phyloP scores from a whole-genome alignment of 2,888 invertebrate species.

The Sarcophaga caerulescens region DNA sequence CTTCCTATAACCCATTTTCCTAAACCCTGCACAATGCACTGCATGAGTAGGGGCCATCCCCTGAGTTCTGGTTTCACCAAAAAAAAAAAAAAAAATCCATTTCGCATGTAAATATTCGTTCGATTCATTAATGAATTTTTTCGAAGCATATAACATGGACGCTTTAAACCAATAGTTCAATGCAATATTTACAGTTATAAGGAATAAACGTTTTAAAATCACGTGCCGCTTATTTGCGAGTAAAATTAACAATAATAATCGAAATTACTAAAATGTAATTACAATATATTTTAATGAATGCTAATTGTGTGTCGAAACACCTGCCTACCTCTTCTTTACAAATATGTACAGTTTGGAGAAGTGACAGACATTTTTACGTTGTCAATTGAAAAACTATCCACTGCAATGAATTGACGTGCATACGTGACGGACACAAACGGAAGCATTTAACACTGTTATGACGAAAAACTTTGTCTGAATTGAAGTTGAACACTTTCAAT shows the following conservation, averaged over 20 bases:
- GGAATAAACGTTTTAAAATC: neutral
- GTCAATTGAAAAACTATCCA: neutral
- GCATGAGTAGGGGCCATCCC: too few species aligned
- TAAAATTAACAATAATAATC: neutral
- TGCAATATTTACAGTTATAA: too few species aligned
- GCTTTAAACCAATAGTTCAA: too few species aligned
- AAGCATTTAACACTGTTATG: slow-evolving; percentile 52
- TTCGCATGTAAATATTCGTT: too few species aligned
- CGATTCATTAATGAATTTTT: too few species aligned
- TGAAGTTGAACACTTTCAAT: neutral
- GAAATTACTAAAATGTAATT: neutral
- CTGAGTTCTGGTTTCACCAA: too few species aligned
- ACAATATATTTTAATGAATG: slow-evolving; percentile 13
- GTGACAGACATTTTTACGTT: neutral
- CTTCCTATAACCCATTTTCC: too few species aligned
- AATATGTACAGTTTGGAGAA: slow-evolving; percentile 4
- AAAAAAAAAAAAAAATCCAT: too few species aligned
- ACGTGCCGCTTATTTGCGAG: neutral
- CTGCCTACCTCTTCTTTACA: slow-evolving; percentile 44
- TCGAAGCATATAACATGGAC: too few species aligned
- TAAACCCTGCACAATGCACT: too few species aligned
- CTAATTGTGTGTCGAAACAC: slow-evolving; percentile 38
- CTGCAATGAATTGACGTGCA: slow-evolving; percentile 1
- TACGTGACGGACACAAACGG: slow-evolving; percentile 55
- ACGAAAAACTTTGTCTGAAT: slow-evolving; percentile 20